Conservation (phyloP, 2,888 invertebrate species). For the Orthonychiurus folsomi region DNA sequence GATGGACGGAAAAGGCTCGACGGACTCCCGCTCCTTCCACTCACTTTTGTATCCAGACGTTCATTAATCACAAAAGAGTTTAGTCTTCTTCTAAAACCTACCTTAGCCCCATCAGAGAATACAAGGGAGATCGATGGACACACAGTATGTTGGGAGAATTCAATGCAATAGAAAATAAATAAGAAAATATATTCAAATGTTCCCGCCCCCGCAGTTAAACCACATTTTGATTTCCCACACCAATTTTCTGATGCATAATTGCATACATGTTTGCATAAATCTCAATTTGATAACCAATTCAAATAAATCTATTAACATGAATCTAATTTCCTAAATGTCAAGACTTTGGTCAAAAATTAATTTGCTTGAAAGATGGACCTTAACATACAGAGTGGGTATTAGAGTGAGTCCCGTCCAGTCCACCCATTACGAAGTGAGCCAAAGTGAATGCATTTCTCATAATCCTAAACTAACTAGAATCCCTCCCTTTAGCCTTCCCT, state of each 20-base stretch:
- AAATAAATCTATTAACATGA: too few relatives aligned
- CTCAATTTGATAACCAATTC: too few relatives aligned
- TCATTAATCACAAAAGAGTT: constrained; percentile 19
- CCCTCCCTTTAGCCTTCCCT: constrained; percentile 5
- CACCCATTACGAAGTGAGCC: too few relatives aligned
- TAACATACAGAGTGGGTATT: too few relatives aligned
- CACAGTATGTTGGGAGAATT: background rate
- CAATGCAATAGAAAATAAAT: background rate
- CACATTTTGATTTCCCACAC: too few relatives aligned
- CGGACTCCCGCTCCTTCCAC: background rate
- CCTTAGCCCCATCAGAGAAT: background rate
- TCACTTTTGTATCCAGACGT: constrained; percentile 3
- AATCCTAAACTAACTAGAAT: constrained; percentile 22
- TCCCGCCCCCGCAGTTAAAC: too few relatives aligned
- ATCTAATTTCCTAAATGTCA: too few relatives aligned
- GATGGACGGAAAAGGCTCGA: background rate
- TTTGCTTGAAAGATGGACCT: too few relatives aligned
- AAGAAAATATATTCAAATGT: background rate
- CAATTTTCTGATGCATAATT: too few relatives aligned
- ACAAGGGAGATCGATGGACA: constrained; percentile 1
- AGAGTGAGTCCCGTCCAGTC: background rate
- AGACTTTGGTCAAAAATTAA: too few relatives aligned
- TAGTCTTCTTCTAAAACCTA: background rate
- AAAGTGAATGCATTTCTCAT: constrained; percentile 25
- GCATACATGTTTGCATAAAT: too few relatives aligned